Conservation (phyloP, 2,797 vertebrate genomes). For the Darevskia nairensis region DNA sequence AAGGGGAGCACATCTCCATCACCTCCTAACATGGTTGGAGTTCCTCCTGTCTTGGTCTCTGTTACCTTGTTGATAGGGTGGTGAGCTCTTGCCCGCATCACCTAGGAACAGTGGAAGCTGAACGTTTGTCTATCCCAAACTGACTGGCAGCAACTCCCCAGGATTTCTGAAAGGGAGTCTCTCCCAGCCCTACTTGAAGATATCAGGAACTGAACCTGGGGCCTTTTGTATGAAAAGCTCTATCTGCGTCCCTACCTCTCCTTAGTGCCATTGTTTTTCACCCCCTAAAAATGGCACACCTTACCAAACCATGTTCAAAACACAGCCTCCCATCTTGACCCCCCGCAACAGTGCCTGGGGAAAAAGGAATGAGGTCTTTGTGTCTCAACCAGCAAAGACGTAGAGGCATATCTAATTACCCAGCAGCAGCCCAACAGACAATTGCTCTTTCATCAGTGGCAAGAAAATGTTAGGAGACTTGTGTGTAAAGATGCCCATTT, state of each 20-base stretch:
- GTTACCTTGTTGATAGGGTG: background rate
- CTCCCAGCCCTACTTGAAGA: too few relatives aligned
- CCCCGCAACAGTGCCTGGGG: background rate
- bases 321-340: background rate
- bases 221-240: too few relatives aligned
- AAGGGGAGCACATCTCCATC: background rate
- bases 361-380: background rate
- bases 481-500: conserved; percentile 28
- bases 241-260: too few relatives aligned
- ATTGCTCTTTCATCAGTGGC: conserved; percentile 26
- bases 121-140: too few relatives aligned
- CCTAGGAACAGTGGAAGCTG: background rate
- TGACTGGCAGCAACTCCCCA: too few relatives aligned
- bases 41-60: too few relatives aligned
- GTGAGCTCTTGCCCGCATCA: background rate
- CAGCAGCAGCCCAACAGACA: background rate
- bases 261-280: too few relatives aligned
- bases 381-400: conserved; percentile 5
- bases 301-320: conserved; percentile 1
- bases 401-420: conserved; percentile 27
- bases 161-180: too few relatives aligned
- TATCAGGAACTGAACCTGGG: too few relatives aligned
- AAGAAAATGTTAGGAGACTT: conserved; percentile 15
- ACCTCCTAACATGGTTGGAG: too few relatives aligned
- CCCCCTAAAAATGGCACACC: background rate